These are phyloP conservation scores for Vollenhovia emeryi DNA, from an alignment of 1,140 invertebrate species.

Conservation along the genomic window DNA sequence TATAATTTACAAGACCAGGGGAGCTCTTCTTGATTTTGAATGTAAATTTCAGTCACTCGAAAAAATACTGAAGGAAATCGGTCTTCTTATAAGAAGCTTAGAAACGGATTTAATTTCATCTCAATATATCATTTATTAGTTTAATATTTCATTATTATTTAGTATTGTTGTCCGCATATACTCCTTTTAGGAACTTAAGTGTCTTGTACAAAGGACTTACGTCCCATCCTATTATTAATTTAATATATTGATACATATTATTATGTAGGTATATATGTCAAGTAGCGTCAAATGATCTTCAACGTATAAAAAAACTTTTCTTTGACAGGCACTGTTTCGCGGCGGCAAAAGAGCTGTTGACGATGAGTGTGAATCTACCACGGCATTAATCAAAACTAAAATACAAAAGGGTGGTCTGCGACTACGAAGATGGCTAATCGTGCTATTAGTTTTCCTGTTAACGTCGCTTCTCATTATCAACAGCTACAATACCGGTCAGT, in stretches of 20 bases:
- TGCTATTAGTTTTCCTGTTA: conserved; percentile 76
- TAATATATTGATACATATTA: neutral
- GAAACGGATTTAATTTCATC: neutral
- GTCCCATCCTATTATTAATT: too few relatives aligned
- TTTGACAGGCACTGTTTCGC: conserved; percentile 64
- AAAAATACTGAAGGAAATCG: too few relatives aligned
- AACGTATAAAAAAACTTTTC: neutral
- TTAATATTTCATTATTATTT: too few relatives aligned
- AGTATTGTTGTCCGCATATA: too few relatives aligned
- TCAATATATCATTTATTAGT: too few relatives aligned
- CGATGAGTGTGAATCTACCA: conserved; percentile 36
- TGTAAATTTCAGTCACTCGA: too few relatives aligned
- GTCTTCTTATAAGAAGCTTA: neutral
- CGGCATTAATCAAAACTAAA: conserved; percentile 40
- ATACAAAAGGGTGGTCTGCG: conserved; percentile 66
- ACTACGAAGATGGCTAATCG: conserved; percentile 78
- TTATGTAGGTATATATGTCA: neutral
- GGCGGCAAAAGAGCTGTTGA: conserved; percentile 52
- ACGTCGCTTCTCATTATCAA: conserved; percentile 79
- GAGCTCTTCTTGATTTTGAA: too few relatives aligned
- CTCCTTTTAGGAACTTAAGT: too few relatives aligned
- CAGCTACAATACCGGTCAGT: conserved; percentile 78
- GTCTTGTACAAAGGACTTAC: too few relatives aligned
- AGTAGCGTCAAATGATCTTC: neutral
- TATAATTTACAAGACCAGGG: too few relatives aligned